A percentile compares a stretch with the other conserved stretches of the same genome.
phyloP scores from a whole-genome alignment of 2,888 invertebrate genomes.

The Aphrophora alni region DNA sequence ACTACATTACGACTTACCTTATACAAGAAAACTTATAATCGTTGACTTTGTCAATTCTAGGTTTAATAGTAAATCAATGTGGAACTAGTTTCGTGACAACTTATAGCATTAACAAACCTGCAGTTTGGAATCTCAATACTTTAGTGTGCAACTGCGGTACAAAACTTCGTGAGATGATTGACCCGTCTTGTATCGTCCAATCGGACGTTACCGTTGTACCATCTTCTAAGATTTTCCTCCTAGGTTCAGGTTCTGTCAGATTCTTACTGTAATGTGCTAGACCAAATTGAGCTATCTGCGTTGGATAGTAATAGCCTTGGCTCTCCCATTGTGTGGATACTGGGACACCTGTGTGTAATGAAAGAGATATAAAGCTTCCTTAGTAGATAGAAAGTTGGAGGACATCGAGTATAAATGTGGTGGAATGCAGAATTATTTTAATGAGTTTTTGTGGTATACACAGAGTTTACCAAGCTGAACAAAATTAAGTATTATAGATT shows the following conservation, averaged over 20 bases:
- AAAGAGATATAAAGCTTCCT: too few relatives aligned
- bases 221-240: conserved; percentile 76
- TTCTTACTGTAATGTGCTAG: conserved; percentile 97
- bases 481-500: too few relatives aligned
- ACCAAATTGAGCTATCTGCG: conserved; percentile 98
- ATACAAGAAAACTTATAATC: too few relatives aligned
- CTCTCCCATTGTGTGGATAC: conserved; percentile 98
- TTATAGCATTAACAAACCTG: conserved; percentile 34
- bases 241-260: conserved; percentile 82
- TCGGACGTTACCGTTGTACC: conserved; percentile 70
- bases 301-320: conserved; percentile 95
- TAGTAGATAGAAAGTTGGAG: too few relatives aligned
- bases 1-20: too few relatives aligned
- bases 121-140: conserved; percentile 44
- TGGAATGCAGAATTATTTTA: too few relatives aligned
- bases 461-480: too few relatives aligned
- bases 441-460: too few relatives aligned
- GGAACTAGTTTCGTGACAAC: too few relatives aligned
- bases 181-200: conserved; percentile 71
- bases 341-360: conserved; percentile 76
- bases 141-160: conserved; percentile 34
- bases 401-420: too few relatives aligned
- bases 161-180: conserved; percentile 31
- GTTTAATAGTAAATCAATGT: too few relatives aligned
- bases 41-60: too few relatives aligned